Evolutionary conservation across 2,113 vertebrate genomes (phyloP).

Genomic region (Microcebus griseorufus): DNA sequence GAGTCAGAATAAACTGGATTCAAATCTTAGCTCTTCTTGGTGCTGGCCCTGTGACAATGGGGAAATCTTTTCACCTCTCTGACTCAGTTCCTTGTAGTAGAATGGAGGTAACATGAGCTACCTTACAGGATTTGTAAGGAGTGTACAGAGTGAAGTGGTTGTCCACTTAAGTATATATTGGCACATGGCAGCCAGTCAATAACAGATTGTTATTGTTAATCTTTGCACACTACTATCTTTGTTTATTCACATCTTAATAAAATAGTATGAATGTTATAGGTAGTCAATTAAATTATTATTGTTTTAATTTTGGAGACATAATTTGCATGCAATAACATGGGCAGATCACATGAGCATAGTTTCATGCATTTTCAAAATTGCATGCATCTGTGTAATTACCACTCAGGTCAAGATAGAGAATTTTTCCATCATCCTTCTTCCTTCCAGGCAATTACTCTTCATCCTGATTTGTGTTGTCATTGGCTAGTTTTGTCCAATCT

Average conservation of each 20-base stretch:
- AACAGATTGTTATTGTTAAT: not conserved
- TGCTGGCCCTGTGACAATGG: not conserved
- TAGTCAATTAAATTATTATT: not conserved
- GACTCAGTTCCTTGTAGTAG: not conserved
- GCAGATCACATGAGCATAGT: not conserved
- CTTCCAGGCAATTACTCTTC: not conserved
- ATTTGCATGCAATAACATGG: not conserved
- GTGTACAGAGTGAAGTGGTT: not conserved
- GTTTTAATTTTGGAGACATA: not conserved
- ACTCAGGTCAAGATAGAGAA: not conserved
- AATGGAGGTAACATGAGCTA: not conserved
- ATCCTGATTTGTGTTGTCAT: not conserved
- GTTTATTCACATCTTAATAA: not conserved
- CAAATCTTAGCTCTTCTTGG: not conserved
- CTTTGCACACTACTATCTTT: not conserved
- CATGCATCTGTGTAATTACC: not conserved
- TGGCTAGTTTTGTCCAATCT: not conserved
- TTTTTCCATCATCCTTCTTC: not conserved
- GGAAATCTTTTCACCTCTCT: not conserved
- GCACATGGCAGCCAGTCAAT: not conserved
- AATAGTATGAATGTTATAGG: not conserved
- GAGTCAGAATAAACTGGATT: not conserved
- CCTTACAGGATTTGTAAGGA: not conserved
- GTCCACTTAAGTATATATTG: not conserved
- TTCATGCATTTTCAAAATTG: not conserved